A percentile compares a stretch with the other conserved stretches of the same genome.
phyloP scores from a whole-genome alignment of 2,797 vertebrate species.

The Myioborus melanocephalus region DNA sequence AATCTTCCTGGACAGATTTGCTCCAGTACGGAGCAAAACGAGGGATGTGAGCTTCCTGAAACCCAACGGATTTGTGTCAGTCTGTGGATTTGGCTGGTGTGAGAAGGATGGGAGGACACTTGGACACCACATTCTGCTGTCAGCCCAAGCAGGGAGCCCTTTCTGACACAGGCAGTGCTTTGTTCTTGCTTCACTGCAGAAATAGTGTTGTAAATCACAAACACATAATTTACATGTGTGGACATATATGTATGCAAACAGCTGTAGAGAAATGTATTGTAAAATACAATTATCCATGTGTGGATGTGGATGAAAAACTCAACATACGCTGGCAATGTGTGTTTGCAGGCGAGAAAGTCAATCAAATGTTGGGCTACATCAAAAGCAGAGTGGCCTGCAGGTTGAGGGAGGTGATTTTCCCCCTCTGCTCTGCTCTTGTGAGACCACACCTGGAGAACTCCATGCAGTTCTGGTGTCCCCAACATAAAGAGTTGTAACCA shows the following conservation, averaged over 20 bases:
- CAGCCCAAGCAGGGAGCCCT: fast-evolving
- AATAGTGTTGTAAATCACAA: background rate
- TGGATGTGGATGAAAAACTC: background rate
- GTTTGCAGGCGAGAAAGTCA: background rate
- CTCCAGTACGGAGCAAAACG: fast-evolving
- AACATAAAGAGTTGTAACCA: fast-evolving
- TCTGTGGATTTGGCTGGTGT: fast-evolving
- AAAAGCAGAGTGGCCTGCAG: background rate
- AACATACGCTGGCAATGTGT: background rate
- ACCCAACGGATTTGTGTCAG: fast-evolving
- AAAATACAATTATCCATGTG: background rate
- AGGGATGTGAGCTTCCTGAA: background rate
- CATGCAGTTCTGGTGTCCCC: background rate
- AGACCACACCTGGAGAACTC: background rate
- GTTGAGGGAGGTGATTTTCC: background rate
- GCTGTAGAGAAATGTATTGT: background rate
- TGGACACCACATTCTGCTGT: background rate
- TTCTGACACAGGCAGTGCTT: background rate
- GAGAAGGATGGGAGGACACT: background rate
- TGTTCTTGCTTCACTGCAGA: too few relatives aligned
- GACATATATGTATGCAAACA: fast-evolving
- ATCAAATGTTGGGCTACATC: background rate
- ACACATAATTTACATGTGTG: fast-evolving
- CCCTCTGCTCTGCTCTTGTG: background rate
- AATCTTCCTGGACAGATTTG: background rate